phyloP scores from a whole-genome alignment of 1,140 invertebrate genomes.

The Drosophila tristis region DNA sequence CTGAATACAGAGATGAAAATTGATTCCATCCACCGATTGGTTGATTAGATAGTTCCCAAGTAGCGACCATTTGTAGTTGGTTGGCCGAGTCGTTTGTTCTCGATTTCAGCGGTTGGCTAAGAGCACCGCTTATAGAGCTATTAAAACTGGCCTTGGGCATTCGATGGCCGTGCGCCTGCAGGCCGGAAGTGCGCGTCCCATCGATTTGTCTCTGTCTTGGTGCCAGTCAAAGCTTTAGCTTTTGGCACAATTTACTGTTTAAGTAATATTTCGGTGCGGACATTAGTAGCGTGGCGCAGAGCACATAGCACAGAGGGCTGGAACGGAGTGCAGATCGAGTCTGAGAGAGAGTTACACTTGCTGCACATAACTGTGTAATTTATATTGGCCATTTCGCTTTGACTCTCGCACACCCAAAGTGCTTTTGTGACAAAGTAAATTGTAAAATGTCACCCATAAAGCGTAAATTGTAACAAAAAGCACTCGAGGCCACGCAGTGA shows the following conservation, averaged over 20 bases:
- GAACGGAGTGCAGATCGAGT: constrained; percentile 36
- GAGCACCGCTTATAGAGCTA: constrained; percentile 13
- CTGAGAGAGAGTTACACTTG: constrained; percentile 63
- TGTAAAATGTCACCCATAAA: constrained; percentile 82
- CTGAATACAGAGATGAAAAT: too few species aligned
- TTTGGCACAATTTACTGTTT: constrained; percentile 62
- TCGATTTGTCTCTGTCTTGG: constrained; percentile 54
- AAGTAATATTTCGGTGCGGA: constrained; percentile 61
- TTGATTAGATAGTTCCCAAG: too few species aligned
- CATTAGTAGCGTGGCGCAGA: constrained; percentile 19
- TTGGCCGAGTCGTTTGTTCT: neutral
- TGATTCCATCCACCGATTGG: too few species aligned
- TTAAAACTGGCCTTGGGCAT: constrained; percentile 40
- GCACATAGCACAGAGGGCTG: constrained; percentile 12
- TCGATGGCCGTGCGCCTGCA: constrained; percentile 31
- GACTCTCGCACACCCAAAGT: constrained; percentile 62
- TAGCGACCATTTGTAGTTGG: neutral
- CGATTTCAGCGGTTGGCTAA: constrained; percentile 21
- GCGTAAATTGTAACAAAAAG: constrained; percentile 83
- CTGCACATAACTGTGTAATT: constrained; percentile 80
- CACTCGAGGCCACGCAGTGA: constrained; percentile 81
- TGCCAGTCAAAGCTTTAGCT: constrained; percentile 16
- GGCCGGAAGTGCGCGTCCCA: constrained; percentile 43
- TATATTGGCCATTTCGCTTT: constrained; percentile 79
- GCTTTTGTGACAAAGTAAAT: constrained; percentile 80